Evolutionary conservation across 2,113 vertebrate genomes (phyloP).

Genomic region (Ia io): DNA sequence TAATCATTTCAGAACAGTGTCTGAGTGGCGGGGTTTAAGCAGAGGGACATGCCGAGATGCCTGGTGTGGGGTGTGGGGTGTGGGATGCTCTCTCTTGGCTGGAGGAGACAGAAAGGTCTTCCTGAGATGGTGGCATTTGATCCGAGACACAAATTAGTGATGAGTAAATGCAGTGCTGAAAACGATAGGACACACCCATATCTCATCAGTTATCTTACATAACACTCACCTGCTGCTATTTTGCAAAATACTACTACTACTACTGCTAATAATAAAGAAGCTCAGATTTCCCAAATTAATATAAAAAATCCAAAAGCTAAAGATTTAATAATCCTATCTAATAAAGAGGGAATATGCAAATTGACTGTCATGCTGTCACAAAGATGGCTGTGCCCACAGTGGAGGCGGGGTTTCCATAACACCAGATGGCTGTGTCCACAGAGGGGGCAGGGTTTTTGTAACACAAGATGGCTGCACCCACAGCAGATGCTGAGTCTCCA

Average conservation of each 20-base stretch:
- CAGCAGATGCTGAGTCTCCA: no score
- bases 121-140: background rate
- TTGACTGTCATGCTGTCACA: no score
- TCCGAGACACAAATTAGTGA: background rate
- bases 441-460: no score
- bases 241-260: background rate
- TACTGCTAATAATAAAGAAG: background rate
- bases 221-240: background rate
- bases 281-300: constrained; percentile 18
- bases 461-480: no score
- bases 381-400: no score
- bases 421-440: no score
- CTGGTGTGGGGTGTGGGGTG: background rate
- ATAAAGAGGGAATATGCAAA: no score
- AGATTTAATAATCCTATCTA: background rate
- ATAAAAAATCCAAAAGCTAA: background rate
- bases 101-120: background rate
- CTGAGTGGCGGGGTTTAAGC: background rate
- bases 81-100: background rate
- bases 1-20: background rate
- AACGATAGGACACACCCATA: background rate
- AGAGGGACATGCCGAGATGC: background rate
- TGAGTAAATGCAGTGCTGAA: background rate
- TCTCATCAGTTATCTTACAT: background rate
- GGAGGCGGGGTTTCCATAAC: no score